These are phyloP conservation scores for Beaufortia kweichowensis DNA, from an alignment of 2,113 vertebrate species.

Conservation along the genomic window DNA sequence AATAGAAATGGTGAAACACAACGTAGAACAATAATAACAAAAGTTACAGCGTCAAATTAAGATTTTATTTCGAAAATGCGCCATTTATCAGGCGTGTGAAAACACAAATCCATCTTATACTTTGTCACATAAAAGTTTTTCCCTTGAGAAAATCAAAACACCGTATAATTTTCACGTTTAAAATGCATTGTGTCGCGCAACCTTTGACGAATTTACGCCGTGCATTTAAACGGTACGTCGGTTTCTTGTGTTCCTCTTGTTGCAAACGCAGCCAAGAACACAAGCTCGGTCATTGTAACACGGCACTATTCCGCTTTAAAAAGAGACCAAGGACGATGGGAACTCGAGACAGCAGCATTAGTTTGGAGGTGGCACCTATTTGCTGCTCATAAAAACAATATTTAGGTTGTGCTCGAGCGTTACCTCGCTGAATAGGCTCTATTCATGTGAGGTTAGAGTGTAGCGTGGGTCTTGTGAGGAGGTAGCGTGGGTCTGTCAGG, in stretches of 20 bases:
- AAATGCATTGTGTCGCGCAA: conserved; percentile 49
- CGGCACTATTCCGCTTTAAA: conserved; percentile 3
- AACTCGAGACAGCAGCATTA: conserved; percentile 76
- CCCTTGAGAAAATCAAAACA: conserved; percentile 24
- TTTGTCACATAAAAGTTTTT: conserved; percentile 30
- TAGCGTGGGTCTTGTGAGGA: conserved; percentile 74
- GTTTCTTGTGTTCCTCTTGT: conserved; percentile 47
- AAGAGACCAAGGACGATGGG: conserved; percentile 72
- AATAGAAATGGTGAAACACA: too few relatives aligned
- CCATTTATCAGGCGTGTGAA: background rate
- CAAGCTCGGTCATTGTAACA: conserved; percentile 59
- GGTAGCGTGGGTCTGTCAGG: conserved; percentile 80
- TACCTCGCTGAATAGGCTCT: conserved; percentile 78
- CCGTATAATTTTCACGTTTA: conserved; percentile 44
- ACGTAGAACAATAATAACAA: too few relatives aligned
- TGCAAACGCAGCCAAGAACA: conserved; percentile 44
- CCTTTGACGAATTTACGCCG: conserved; percentile 50
- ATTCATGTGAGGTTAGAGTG: conserved; percentile 82
- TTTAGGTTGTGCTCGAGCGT: conserved; percentile 83
- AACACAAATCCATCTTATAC: too few relatives aligned
- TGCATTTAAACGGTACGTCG: conserved; percentile 55
- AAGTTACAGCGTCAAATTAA: background rate
- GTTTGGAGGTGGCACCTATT: conserved; percentile 82
- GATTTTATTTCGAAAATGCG: background rate
- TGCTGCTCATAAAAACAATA: conserved; percentile 87